Conservation (phyloP, 2,113 vertebrate genomes). For the Actinemys pallida region DNA sequence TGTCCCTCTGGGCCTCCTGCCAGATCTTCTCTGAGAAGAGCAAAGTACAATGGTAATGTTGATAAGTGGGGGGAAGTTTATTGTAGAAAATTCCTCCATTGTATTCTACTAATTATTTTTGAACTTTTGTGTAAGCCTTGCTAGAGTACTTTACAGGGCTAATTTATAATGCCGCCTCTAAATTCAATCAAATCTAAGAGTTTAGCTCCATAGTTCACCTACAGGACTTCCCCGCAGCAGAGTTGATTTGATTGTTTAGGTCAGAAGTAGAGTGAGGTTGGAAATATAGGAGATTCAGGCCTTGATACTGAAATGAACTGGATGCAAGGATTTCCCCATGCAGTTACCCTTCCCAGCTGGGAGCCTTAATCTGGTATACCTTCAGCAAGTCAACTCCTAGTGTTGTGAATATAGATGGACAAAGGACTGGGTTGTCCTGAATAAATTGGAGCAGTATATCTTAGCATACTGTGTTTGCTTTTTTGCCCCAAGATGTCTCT, state of each 20-base stretch:
- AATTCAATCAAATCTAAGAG: background rate
- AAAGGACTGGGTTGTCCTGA: constrained; percentile 10
- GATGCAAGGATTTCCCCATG: background rate
- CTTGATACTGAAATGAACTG: background rate
- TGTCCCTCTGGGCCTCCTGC: background rate
- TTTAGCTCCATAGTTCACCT: background rate
- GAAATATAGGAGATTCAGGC: background rate
- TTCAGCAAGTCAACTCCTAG: background rate
- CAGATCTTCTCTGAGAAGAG: background rate
- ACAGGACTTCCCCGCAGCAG: background rate
- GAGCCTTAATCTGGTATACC: background rate
- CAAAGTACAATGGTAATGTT: background rate
- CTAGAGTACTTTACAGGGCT: background rate
- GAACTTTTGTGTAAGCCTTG: background rate
- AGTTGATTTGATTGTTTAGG: background rate
- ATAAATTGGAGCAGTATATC: constrained; percentile 30
- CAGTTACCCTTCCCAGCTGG: constrained; percentile 3
- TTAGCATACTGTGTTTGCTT: constrained; percentile 36
- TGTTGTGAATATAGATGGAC: background rate
- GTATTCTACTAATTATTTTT: background rate
- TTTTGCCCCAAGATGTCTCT: background rate
- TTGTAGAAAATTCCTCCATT: background rate
- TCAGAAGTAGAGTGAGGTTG: background rate
- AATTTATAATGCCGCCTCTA: background rate
- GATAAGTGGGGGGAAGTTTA: background rate